Base-by-base conservation (phyloP, 2,113 vertebrate genomes). In the Pycnonotus jocosus region DNA sequence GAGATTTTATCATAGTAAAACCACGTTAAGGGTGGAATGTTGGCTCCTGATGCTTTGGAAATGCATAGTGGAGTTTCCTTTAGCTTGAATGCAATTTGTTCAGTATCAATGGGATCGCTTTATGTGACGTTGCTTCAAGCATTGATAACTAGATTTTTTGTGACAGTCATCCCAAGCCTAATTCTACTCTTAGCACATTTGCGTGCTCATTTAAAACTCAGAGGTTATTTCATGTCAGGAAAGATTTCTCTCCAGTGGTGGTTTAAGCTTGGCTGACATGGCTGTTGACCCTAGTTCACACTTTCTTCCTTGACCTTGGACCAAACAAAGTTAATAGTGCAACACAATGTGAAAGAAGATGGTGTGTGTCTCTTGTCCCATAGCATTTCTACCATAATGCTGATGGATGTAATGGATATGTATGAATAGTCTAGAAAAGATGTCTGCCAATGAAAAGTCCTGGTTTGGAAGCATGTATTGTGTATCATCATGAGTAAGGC, bases 181-280 rank as follows among this genome's bases (percentile, higher is more conserved):
- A 45, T 73, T 92, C n/a, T 90, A 11, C 31, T 60, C 23, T 51
- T 71, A 58, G 37, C 4, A 3, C 12, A 37, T 62, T 31, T n/a
- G 58, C 66, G 69, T 60, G 44, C 6, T 64, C 6, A 19, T 54
- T 81, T 73, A 54, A 84, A 88, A 62, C 35, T 30, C 37, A 47
- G 50, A 66, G 11, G 38, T 88, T 16, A 17, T 54, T 86, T 86
- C 23, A n/a, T 18, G 23, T 66, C 56, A 33, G 47, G 20, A 81
- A 70, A 12, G 11, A 24, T 80, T 76, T 93, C 30, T 53, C 23
- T 37, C 2, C 18, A 20, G 0, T 0, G 0, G 20, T 78, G 21
- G 12, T 57, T 91, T 72, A 38, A 69, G 25, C 14, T 48, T 73
- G 72, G 11, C 24, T 86, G n/a, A 57, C 7, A 3, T 42, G 28